Percentiles rank a stretch among this genome's conserved stretches.
These are phyloP conservation scores for Entelurus aequoreus DNA, from an alignment of 2,113 vertebrate species.

Conservation along the genomic window DNA sequence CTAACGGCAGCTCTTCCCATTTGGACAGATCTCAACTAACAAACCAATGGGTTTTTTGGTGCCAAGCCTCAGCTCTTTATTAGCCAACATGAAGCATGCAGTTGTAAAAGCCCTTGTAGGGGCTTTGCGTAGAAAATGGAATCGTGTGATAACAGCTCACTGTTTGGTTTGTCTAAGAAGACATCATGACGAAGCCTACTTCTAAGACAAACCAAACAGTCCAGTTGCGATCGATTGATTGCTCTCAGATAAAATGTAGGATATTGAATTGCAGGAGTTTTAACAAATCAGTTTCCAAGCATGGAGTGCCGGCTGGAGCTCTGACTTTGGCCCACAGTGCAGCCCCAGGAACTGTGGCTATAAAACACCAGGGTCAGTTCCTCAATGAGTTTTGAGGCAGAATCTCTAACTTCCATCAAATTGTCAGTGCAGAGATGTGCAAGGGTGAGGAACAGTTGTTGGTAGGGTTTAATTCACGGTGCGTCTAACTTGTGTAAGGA, in stretches of 20 bases:
- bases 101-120: neutral
- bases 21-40: constrained; percentile 12
- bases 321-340: constrained; percentile 15
- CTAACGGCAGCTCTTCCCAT: constrained; percentile 2
- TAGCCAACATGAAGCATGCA: neutral
- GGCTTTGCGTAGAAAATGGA: neutral
- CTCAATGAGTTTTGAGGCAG: constrained; percentile 2
- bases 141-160: neutral
- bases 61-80: neutral
- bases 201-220: too few relatives aligned
- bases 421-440: constrained; percentile 7
- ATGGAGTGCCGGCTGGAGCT: constrained; percentile 9
- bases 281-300: constrained; percentile 41
- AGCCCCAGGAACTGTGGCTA: constrained; percentile 1
- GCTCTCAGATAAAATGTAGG: neutral
- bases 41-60: neutral
- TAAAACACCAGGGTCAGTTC: constrained; percentile 31
- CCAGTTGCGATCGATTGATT: too few relatives aligned
- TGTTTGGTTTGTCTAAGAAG: too few relatives aligned
- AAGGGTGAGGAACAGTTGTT: too few relatives aligned
- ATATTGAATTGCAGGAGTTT: constrained; percentile 18
- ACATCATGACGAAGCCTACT: too few relatives aligned
- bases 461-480: too few relatives aligned
- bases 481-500: too few relatives aligned
- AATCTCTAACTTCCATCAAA: neutral